Evolutionary conservation across 1,140 invertebrate species (phyloP).

Genomic region (Apis laboriosa): DNA sequence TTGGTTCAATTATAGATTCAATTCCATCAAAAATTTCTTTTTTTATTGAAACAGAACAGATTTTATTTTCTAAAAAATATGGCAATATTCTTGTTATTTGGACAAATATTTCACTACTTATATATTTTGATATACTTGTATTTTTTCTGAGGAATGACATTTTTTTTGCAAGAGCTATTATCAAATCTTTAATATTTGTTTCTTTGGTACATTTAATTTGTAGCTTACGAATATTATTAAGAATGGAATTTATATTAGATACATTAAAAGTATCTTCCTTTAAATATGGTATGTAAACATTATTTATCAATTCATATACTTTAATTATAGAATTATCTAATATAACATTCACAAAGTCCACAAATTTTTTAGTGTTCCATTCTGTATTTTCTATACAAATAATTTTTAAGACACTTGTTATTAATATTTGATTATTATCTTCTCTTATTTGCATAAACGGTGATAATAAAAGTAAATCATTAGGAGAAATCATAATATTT

Average conservation of each 20-base stretch:
- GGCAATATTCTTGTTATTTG: slow-evolving; percentile 51
- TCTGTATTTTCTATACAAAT: slow-evolving; percentile 54
- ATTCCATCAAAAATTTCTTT: slow-evolving; percentile 36
- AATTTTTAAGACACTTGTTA: slow-evolving; percentile 48
- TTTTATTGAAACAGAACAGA: neutral
- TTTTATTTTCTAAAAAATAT: slow-evolving; percentile 21
- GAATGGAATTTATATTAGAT: slow-evolving; percentile 41
- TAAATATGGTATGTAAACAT: slow-evolving; percentile 69
- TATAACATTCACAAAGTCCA: slow-evolving; percentile 51
- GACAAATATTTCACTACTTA: slow-evolving; percentile 39
- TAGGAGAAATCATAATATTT: slow-evolving; percentile 63
- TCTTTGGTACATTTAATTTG: slow-evolving; percentile 18
- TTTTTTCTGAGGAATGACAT: slow-evolving; percentile 53
- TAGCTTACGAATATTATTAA: slow-evolving; percentile 53
- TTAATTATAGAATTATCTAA: slow-evolving; percentile 45
- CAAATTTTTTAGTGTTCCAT: slow-evolving; percentile 62
- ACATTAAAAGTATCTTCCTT: slow-evolving; percentile 37
- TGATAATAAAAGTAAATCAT: slow-evolving; percentile 63
- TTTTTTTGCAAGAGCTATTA: slow-evolving; percentile 48
- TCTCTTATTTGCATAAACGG: slow-evolving; percentile 67
- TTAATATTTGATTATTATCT: slow-evolving; percentile 39
- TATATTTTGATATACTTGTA: slow-evolving; percentile 32
- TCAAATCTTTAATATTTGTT: slow-evolving; percentile 19
- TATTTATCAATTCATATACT: slow-evolving; percentile 66
- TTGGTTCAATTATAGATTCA: slow-evolving; percentile 61